Base-by-base conservation (phyloP, 2,113 vertebrate genomes). In the Aplodontia rufa region DNA sequence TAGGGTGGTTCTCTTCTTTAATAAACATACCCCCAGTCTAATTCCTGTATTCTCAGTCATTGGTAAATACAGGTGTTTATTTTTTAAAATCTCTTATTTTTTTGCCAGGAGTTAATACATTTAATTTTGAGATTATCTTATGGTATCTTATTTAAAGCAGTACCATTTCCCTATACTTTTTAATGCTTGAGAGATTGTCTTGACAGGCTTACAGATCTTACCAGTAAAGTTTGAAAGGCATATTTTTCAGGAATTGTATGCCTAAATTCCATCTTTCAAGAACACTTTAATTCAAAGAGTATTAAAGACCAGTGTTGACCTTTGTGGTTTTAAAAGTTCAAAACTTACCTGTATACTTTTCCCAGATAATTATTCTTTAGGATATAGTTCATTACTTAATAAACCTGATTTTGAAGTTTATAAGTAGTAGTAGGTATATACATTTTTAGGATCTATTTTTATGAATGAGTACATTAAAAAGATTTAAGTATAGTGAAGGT, bases 361-460 rank as follows among this genome's bases (percentile, higher is more conserved):
- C 17, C 26, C 66, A 72, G 55, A 68, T 94, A 90, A 37, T n/a
- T 47, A 89, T 78, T 88, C 28, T 17, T 74, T 20, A n/a, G 9
- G 45, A 47, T 76, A 37, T 9, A 82, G 13, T 95, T 93, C 2
- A 28, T 95, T 80, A 71, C 20, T 84, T 87, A 84, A 37, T 75
- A 58, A 84, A 85, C 6, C 9, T 81, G 94, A 64, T 78, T 71
- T 92, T 93, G 30, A 87, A 95, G 80, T 92, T 24, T 74, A 28
- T 53, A 76, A 94, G 68, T 17, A 86, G 40, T 60, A 35, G 20
- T 53, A 75, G 26, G 1, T 64, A 47, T 68, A 2, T 85, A 19
- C 1, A 24, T n/a, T 64, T 90, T 90, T 68, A 94, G 11, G 28
- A 40, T 92, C 72, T 85, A 26, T 83, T 79, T 78, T 66, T 60